Conservation (phyloP, 2,888 invertebrate genomes). For the Drosophila anomelani region DNA sequence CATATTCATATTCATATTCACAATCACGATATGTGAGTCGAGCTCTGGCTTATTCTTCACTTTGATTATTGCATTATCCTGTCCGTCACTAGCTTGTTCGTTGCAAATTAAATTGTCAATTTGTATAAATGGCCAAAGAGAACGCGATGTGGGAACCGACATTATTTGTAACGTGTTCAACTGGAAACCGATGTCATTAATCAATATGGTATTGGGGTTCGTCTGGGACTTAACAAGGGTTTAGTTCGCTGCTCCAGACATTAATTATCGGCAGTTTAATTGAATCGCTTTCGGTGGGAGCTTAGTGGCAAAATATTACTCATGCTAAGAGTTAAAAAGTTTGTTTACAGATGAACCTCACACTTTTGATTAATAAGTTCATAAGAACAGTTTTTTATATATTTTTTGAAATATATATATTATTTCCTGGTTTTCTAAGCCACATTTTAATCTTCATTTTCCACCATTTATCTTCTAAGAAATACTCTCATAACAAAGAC, state of each 20-base stretch:
- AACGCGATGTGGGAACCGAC: slow-evolving; percentile 38
- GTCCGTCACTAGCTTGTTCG: slow-evolving; percentile 69
- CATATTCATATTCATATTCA: slow-evolving; percentile 30
- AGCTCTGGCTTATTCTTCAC: slow-evolving; percentile 42
- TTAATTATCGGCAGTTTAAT: slow-evolving; percentile 39
- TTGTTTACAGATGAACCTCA: background rate
- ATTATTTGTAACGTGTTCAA: slow-evolving; percentile 11
- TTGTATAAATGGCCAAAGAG: slow-evolving; percentile 49
- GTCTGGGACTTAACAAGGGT: slow-evolving; percentile 8
- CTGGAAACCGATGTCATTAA: slow-evolving; percentile 36
- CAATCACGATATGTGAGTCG: slow-evolving; percentile 45
- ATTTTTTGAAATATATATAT: background rate
- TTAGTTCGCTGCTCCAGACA: slow-evolving; percentile 33
- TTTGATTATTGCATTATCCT: slow-evolving; percentile 75
- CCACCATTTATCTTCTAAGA: slow-evolving; percentile 1
- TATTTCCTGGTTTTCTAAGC: background rate
- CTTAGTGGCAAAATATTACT: slow-evolving; percentile 22
- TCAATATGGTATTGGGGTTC: slow-evolving; percentile 22
- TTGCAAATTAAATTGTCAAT: slow-evolving; percentile 77
- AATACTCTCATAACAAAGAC: slow-evolving; percentile 10
- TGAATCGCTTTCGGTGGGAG: slow-evolving; percentile 20
- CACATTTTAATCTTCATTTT: background rate
- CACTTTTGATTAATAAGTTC: too few species aligned
- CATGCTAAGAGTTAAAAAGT: slow-evolving; percentile 29
- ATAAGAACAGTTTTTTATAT: too few species aligned